Evolutionary conservation across 2,113 vertebrate species (phyloP).

Genomic region (Peromyscus californicus): DNA sequence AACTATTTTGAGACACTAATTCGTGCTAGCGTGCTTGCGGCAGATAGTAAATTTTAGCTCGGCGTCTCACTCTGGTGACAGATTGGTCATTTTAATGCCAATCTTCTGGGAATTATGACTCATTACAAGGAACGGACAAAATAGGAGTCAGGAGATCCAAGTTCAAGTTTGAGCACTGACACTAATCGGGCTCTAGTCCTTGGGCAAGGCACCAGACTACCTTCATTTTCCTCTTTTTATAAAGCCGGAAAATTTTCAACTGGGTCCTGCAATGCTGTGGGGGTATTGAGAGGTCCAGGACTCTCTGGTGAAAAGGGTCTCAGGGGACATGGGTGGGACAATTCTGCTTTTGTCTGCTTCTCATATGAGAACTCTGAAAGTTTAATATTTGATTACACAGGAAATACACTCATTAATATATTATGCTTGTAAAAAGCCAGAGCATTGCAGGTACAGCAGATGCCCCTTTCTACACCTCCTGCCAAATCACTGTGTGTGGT

Average conservation of each 20-base stretch:
- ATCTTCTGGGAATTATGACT: constrained; percentile 32
- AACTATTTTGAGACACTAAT: constrained; percentile 51
- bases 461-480: not conserved
- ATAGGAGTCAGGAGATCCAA: not conserved
- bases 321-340: not conserved
- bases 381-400: constrained; percentile 29
- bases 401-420: not conserved
- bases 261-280: not conserved
- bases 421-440: constrained; percentile 14
- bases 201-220: not conserved
- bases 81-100: constrained; percentile 13
- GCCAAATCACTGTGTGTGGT: not conserved
- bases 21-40: not conserved
- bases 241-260: not conserved
- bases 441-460: not conserved
- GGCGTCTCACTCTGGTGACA: not conserved
- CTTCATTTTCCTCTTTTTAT: not conserved
- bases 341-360: constrained; percentile 51
- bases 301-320: not conserved
- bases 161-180: not conserved
- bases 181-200: not conserved
- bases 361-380: not conserved
- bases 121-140: not conserved
- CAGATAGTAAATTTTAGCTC: constrained; percentile 17
- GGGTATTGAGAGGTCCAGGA: not conserved